These are phyloP conservation scores for Poeciliopsis occidentalis DNA, from an alignment of 2,113 vertebrate species.

Conservation along the genomic window DNA sequence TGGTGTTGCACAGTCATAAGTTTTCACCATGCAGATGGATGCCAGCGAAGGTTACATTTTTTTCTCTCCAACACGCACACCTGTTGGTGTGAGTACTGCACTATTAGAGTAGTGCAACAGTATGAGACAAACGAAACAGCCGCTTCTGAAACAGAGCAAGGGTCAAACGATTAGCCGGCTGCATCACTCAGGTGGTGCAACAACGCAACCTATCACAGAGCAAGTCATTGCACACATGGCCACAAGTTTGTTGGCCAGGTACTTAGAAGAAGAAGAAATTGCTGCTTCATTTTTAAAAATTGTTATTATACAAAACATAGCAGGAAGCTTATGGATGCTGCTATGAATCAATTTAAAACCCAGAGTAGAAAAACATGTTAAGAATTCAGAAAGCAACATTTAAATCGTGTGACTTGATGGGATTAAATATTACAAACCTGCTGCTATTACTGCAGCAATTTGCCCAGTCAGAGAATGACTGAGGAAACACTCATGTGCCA, in stretches of 20 bases:
- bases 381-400: background rate
- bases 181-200: constrained; percentile 64
- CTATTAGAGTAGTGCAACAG: background rate
- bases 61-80: too few relatives aligned
- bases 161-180: constrained; percentile 62
- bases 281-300: constrained; percentile 21
- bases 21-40: too few relatives aligned
- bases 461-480: constrained; percentile 7
- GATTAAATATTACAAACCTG: constrained; percentile 41
- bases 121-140: constrained; percentile 3
- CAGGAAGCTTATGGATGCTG: background rate
- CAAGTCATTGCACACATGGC: constrained; percentile 48
- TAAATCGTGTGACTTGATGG: constrained; percentile 17
- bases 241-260: constrained; percentile 6
- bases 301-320: background rate
- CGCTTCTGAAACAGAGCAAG: constrained; percentile 44
- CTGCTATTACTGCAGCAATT: constrained; percentile 23
- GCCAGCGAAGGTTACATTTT: too few relatives aligned
- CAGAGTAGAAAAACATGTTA: background rate
- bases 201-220: constrained; percentile 42
- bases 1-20: too few relatives aligned
- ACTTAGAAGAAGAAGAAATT: background rate
- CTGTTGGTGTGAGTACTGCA: too few relatives aligned
- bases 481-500: constrained; percentile 36
- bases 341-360: background rate